Conservation (phyloP, 2,797 vertebrate species). For the Gallirallus australis region DNA sequence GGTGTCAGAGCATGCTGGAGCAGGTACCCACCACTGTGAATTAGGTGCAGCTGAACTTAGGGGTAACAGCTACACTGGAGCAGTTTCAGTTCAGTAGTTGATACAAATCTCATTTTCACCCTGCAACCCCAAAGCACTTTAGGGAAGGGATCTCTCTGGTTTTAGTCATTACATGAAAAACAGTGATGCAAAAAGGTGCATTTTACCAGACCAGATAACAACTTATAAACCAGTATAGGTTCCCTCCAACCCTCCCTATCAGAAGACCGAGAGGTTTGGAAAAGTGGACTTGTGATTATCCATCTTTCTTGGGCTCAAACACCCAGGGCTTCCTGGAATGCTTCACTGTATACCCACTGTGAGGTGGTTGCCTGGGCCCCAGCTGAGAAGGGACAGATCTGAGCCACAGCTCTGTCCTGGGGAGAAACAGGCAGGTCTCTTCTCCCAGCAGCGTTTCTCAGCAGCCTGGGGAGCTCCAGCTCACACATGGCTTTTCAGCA, state of each 20-base stretch:
- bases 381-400: not conserved
- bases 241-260: too few relatives aligned
- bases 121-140: not conserved
- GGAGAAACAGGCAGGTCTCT: not conserved
- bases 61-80: not conserved
- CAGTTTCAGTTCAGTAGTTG: not conserved
- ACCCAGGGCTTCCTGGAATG: not conserved
- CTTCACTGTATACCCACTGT: fast-evolving
- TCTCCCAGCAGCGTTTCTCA: not conserved
- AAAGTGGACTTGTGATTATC: not conserved
- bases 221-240: not conserved
- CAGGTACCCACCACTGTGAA: not conserved
- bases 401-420: not conserved
- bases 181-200: not conserved
- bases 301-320: not conserved
- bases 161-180: not conserved
- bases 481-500: not conserved
- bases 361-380: fast-evolving
- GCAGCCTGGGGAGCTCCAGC: not conserved
- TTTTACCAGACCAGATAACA: not conserved
- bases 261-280: not conserved
- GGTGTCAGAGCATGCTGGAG: not conserved
- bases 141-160: not conserved
- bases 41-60: not conserved
- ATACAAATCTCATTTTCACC: not conserved